These are phyloP conservation scores for Danio choprae DNA, from an alignment of 2,797 vertebrate species.

Conservation along the genomic window DNA sequence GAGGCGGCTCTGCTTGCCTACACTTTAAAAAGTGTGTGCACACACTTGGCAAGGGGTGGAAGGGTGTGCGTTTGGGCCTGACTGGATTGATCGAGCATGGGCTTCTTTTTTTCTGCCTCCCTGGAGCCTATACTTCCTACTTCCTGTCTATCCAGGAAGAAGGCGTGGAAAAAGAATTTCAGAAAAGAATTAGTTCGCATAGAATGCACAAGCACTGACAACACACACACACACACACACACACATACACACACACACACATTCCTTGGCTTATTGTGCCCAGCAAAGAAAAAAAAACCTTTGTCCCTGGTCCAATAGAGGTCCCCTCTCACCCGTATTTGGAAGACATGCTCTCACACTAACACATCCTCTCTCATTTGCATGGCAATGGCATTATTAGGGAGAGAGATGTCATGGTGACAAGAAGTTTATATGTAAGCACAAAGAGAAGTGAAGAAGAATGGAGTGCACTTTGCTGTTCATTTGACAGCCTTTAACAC, in stretches of 20 bases:
- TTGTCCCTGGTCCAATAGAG: conserved; percentile 58
- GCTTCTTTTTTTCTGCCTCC: conserved; percentile 67
- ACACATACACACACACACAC: conserved; percentile 46
- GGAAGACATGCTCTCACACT: conserved; percentile 51
- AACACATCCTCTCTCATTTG: conserved; percentile 78
- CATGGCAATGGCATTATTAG: conserved; percentile 83
- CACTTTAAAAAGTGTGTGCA: conserved; percentile 68
- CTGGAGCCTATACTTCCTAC: conserved; percentile 71
- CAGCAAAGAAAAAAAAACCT: conserved; percentile 44
- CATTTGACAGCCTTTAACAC: conserved; percentile 69
- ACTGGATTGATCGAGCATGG: conserved; percentile 73
- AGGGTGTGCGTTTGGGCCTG: conserved; percentile 71
- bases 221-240: conserved; percentile 47
- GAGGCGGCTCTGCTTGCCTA: conserved; percentile 70
- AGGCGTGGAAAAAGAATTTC: conserved; percentile 52
- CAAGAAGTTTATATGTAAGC: conserved; percentile 83
- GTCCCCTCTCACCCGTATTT: conserved; percentile 56
- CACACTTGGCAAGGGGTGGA: conserved; percentile 58
- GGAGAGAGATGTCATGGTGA: conserved; percentile 80
- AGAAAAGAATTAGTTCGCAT: conserved; percentile 48
- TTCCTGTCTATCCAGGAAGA: conserved; percentile 68
- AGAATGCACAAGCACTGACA: conserved; percentile 48
- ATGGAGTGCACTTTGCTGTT: conserved; percentile 68
- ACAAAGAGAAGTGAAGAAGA: conserved; percentile 78
- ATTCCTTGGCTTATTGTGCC: conserved; percentile 60